These are phyloP conservation scores for Drosophila pectinifera DNA, from an alignment of 1,140 invertebrate species.

Conservation along the genomic window DNA sequence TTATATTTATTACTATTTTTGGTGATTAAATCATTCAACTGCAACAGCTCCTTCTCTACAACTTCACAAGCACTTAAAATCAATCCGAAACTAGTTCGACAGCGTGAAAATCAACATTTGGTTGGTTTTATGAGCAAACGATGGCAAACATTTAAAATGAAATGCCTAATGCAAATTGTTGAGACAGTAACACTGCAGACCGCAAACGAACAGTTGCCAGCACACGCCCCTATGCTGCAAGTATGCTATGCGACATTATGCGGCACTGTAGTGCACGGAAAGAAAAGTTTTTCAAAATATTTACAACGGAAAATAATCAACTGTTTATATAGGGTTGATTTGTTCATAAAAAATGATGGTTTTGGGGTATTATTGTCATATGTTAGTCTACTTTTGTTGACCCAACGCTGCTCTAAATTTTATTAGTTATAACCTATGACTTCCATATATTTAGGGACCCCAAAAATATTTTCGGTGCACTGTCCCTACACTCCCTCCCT, in stretches of 20 bases:
- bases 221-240: constrained; percentile 45
- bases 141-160: constrained; percentile 77
- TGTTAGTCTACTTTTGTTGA: too few species aligned
- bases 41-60: neutral
- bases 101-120: constrained; percentile 30
- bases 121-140: constrained; percentile 59
- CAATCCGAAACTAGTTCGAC: constrained; percentile 14
- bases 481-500: neutral
- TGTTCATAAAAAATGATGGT: too few species aligned
- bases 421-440: too few species aligned
- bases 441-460: too few species aligned
- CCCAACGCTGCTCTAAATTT: too few species aligned
- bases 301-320: too few species aligned
- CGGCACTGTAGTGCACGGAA: neutral
- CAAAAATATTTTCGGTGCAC: neutral
- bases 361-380: too few species aligned
- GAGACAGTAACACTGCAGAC: constrained; percentile 37
- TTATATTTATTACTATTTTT: too few species aligned
- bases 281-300: too few species aligned
- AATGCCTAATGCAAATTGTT: constrained; percentile 80
- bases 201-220: constrained; percentile 34
- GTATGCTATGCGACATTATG: constrained; percentile 29
- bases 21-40: neutral
- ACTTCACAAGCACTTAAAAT: constrained; percentile 9
- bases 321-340: too few species aligned